phyloP scores from a whole-genome alignment of 2,113 vertebrate species.

The Neodon shergylaensis region DNA sequence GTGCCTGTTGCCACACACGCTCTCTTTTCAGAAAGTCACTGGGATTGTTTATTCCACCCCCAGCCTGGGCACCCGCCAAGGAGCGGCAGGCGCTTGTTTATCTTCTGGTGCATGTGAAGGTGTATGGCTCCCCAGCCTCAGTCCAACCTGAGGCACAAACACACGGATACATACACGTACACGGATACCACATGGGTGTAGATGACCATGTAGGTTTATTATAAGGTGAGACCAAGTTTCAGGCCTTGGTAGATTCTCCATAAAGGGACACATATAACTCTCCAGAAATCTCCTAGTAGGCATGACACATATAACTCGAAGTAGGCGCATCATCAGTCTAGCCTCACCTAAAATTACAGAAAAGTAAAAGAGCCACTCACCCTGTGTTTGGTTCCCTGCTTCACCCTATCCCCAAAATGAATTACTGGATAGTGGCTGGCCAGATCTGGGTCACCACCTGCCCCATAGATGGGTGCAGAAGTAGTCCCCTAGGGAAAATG shows the following conservation, averaged over 20 bases:
- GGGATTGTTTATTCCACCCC: constrained; percentile 80
- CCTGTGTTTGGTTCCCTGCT: not conserved
- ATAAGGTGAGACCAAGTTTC: not conserved
- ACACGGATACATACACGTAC: not conserved
- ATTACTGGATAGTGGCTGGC: not conserved
- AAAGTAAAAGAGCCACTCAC: not conserved
- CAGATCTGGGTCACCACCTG: not conserved
- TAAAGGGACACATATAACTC: not conserved
- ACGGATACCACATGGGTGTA: not conserved
- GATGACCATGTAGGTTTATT: not conserved
- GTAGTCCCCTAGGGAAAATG: not conserved
- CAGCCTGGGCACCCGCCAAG: constrained; percentile 73
- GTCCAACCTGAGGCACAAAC: not conserved
- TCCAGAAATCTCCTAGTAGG: not conserved
- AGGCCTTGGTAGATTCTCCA: not conserved
- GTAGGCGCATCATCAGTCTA: not conserved
- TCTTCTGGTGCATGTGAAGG: constrained; percentile 63
- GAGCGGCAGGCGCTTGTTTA: constrained; percentile 77
- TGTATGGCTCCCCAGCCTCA: constrained; percentile 9
- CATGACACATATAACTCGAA: not conserved
- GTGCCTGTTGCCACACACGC: constrained; percentile 76
- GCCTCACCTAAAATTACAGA: not conserved
- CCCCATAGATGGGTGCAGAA: not conserved
- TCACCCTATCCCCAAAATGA: not conserved
- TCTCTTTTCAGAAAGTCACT: constrained; percentile 79